These are phyloP conservation scores for Leptoclinus maculatus DNA, from an alignment of 2,797 vertebrate genomes.

Conservation along the genomic window DNA sequence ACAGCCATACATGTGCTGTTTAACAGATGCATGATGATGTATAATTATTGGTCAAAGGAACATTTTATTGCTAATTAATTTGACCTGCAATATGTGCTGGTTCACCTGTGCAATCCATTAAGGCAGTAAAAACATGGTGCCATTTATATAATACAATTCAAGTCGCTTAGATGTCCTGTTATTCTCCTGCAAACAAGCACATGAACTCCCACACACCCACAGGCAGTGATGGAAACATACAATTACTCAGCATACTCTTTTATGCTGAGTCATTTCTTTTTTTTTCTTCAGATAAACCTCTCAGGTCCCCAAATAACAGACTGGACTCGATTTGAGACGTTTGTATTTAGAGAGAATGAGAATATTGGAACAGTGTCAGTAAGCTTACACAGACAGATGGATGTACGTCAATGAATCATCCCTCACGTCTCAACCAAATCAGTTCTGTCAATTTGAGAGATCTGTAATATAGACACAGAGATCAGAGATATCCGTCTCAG, in stretches of 20 bases:
- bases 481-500: not conserved
- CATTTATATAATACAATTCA: not conserved
- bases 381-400: not conserved
- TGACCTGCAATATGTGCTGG: not conserved
- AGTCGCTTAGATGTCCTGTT: not conserved
- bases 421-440: constrained; percentile 4
- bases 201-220: not conserved
- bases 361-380: not conserved
- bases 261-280: too few relatives aligned
- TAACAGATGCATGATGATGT: not conserved
- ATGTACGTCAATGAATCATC: not conserved
- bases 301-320: not conserved
- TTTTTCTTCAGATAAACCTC: not conserved
- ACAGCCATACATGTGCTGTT: not conserved
- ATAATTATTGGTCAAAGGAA: not conserved
- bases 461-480: constrained; percentile 1
- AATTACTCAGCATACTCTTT: not conserved
- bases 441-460: not conserved
- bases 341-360: not conserved
- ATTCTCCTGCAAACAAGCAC: constrained; percentile 1
- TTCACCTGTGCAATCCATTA: constrained; percentile 1
- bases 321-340: not conserved
- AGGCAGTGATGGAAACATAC: not conserved
- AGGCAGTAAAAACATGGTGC: not conserved
- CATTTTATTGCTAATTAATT: not conserved